phyloP scores from a whole-genome alignment of 1,140 invertebrate genomes.

The Argopecten irradians region DNA sequence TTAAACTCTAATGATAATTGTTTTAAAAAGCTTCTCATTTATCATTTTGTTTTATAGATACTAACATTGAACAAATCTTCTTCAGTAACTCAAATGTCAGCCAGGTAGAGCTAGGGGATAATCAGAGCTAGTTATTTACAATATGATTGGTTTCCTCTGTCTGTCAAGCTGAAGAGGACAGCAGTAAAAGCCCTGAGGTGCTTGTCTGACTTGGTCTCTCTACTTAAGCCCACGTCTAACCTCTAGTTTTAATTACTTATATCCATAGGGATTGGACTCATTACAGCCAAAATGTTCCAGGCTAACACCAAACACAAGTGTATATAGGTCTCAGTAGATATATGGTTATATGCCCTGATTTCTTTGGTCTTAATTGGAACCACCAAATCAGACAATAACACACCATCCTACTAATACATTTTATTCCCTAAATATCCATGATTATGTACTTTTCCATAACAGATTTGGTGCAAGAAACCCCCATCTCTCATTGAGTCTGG shows the following conservation, averaged over 20 bases:
- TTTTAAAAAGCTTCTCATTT: too few relatives aligned
- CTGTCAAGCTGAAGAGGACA: neutral
- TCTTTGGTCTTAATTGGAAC: neutral
- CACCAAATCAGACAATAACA: neutral
- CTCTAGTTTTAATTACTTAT: neutral
- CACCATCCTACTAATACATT: too few relatives aligned
- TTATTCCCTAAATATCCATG: too few relatives aligned
- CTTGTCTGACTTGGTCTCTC: neutral
- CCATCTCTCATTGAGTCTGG: too few relatives aligned
- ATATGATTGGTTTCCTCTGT: neutral
- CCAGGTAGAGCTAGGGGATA: too few relatives aligned
- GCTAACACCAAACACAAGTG: neutral
- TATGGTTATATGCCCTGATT: neutral
- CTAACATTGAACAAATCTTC: too few relatives aligned
- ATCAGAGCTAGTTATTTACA: neutral
- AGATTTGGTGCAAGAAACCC: too few relatives aligned
- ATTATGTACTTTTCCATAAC: too few relatives aligned
- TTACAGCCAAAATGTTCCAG: neutral
- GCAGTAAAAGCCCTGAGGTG: neutral
- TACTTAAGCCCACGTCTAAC: neutral
- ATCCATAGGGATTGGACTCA: neutral
- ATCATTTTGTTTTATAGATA: too few relatives aligned
- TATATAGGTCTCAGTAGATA: neutral
- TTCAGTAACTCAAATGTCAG: too few relatives aligned
- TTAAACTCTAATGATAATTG: too few relatives aligned